These are phyloP conservation scores for Epicauta chinensis DNA, from an alignment of 1,140 invertebrate species.

Conservation along the genomic window DNA sequence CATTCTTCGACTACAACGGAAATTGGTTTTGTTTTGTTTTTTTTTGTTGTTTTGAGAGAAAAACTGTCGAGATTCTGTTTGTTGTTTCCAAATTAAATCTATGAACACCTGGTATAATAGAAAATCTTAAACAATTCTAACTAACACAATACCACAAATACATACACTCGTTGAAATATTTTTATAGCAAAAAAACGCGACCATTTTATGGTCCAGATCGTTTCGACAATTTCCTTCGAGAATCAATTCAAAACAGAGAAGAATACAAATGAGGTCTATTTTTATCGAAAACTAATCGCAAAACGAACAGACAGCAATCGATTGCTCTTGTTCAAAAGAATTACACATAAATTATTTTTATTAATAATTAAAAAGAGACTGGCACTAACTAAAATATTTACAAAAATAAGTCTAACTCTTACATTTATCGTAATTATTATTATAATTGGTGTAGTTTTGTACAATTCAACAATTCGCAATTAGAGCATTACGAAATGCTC, in stretches of 20 bases:
- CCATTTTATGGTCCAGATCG: too few species aligned
- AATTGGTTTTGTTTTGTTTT: constrained; percentile 6
- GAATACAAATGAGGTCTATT: too few species aligned
- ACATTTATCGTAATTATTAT: constrained; percentile 17
- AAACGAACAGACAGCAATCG: constrained; percentile 21
- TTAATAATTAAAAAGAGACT: constrained; percentile 20
- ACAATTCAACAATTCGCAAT: too few species aligned
- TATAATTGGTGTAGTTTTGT: constrained; percentile 17
- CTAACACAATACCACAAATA: constrained; percentile 35
- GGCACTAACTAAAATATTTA: constrained; percentile 41
- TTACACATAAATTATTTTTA: constrained; percentile 23
- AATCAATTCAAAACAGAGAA: too few species aligned
- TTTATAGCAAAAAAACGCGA: too few species aligned
- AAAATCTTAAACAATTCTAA: constrained; percentile 31
- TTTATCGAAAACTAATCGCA: too few species aligned
- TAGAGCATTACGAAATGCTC: too few species aligned
- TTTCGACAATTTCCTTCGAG: too few species aligned
- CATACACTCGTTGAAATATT: constrained; percentile 24
- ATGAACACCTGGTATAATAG: constrained; percentile 20
- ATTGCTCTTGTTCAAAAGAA: constrained; percentile 7
- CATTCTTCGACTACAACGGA: too few species aligned
- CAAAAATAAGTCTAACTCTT: constrained; percentile 42
- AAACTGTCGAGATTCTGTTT: background rate
- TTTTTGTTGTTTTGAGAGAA: constrained; percentile 7
- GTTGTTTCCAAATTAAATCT: constrained; percentile 5